Evolutionary conservation across 2,888 invertebrate genomes (phyloP).

Genomic region (Brachyopa scutellaris): DNA sequence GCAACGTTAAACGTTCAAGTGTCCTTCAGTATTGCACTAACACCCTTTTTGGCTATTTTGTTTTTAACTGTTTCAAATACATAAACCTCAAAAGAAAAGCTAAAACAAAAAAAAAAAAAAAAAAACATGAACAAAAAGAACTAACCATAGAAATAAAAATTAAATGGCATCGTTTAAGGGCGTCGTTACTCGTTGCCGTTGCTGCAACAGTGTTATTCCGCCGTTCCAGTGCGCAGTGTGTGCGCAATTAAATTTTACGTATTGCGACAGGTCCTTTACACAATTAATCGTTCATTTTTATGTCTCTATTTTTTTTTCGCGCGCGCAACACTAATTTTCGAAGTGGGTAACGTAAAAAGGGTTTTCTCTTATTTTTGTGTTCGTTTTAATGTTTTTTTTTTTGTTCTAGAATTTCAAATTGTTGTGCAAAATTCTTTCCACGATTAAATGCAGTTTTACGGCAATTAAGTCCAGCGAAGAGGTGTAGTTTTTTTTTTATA

Average conservation of each 20-base stretch:
- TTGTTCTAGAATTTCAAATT: conserved; percentile 49
- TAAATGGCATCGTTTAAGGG: conserved; percentile 64
- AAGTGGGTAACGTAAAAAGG: conserved; percentile 54
- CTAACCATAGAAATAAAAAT: conserved; percentile 45
- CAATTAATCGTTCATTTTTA: conserved; percentile 69
- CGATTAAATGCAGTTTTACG: conserved; percentile 63
- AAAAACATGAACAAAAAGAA: neutral
- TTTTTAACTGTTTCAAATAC: conserved; percentile 48
- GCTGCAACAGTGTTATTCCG: conserved; percentile 38
- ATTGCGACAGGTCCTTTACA: conserved; percentile 69
- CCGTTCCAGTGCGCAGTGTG: conserved; percentile 52
- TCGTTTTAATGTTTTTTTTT: conserved; percentile 47
- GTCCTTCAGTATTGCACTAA: conserved; percentile 20
- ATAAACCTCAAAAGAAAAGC: conserved; percentile 29
- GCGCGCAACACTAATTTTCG: conserved; percentile 68
- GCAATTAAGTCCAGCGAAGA: conserved; percentile 50
- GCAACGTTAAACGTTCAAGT: conserved; percentile 48
- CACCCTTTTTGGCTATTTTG: conserved; percentile 11
- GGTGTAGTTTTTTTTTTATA: conserved; percentile 1
- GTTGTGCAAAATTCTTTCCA: conserved; percentile 46
- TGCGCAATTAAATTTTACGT: conserved; percentile 70
- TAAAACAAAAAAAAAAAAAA: neutral
- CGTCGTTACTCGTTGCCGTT: conserved; percentile 33
- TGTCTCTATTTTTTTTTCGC: conserved; percentile 71
- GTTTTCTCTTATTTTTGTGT: conserved; percentile 16